Evolutionary conservation across 92 coral and sea anemone species (phyloP), one percentile per base, ranked within the genome.

Genomic region (Parazoanthus swiftii): DNA sequence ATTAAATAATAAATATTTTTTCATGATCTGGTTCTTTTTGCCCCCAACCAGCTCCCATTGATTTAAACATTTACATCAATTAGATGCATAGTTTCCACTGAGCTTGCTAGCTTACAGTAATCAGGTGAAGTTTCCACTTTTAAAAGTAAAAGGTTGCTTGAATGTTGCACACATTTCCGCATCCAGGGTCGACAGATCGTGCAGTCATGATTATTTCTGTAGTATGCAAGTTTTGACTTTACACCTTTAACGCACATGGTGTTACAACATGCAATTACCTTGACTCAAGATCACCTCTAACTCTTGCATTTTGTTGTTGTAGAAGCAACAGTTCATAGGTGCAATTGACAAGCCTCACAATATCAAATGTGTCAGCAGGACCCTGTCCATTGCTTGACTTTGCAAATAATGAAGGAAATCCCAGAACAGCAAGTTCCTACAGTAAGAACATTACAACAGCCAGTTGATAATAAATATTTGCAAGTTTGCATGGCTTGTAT

Each of bases 261-360:
- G 13, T 25, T 4, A 77, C 90, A 29, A 29, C 33, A 29, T 29
- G 33, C 33, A 81, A 86, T 39, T 39, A 97, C 99, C 95, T 97
- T 85, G 96, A 93, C 76, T 97, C 99, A 38, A 97, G 85, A 66
- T 97, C 98, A 54, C 96, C 92, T 76, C 96, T 88, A 26, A 92
- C 91, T 86, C 93, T 94, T 25, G 88, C 88, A 73, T 92, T 91
- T 54, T 93, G 91, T 75, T 94, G 94, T 81, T 97, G 99, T 51
- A 94, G 95, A 81, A 95, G 97, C 59, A 97, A 90, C 58, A 97
- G 91, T 81, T 97, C 99, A 68, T 97, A 93, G 16, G 96, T 90
- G 84, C 92, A 90, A 90, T 97, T 97, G 36, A 97, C 89, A n/a
- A 97, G 95, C 77, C 92, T 95, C n/a, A 97, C 98, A 89, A 97